Conservation (phyloP, 92 coral and sea anemone species). For the Heliopora coerulea region DNA sequence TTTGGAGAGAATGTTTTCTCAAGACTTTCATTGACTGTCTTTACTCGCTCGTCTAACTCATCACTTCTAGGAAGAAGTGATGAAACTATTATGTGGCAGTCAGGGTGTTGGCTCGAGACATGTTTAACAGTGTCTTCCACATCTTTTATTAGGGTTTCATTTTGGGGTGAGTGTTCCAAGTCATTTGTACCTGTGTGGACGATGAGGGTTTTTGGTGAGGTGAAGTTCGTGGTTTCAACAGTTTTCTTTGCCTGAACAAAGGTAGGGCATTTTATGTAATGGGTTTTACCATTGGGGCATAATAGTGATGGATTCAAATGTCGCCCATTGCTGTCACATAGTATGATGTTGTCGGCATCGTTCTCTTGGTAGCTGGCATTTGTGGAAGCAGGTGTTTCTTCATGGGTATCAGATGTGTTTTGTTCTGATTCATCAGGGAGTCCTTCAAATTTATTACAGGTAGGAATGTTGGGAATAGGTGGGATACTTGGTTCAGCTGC, state of each 20-base stretch:
- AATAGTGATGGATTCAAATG: neutral
- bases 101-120: no score
- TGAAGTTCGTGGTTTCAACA: neutral
- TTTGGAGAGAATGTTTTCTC: no score
- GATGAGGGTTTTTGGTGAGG: neutral
- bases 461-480: neutral
- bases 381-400: neutral
- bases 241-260: neutral
- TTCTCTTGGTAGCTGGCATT: neutral
- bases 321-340: slow-evolving; percentile 28
- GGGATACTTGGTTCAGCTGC: neutral
- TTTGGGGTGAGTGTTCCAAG: neutral
- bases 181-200: neutral
- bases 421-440: neutral
- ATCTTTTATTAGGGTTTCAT: no score
- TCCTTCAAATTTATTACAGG: neutral
- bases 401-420: no score
- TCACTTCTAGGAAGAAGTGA: no score
- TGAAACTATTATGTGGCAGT: no score
- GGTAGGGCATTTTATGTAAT: slow-evolving; percentile 19
- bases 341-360: slow-evolving; percentile 5
- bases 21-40: no score
- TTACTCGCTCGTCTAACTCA: no score
- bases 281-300: neutral
- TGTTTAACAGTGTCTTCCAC: no score